Conservation (phyloP, 2,888 invertebrate species). For the Allophyes oxyacanthae region DNA sequence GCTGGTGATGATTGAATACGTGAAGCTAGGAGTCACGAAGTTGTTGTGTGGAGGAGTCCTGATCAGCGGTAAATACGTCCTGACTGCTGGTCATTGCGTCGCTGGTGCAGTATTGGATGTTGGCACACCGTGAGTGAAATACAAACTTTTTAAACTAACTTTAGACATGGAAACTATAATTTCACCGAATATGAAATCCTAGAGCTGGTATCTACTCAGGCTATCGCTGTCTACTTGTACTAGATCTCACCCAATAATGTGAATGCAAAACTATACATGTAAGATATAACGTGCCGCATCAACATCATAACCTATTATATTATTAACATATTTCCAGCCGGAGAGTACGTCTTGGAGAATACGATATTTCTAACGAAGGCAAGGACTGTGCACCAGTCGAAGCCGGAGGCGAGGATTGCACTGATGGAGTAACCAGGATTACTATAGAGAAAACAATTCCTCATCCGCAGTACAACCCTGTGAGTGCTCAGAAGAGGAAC, state of each 20-base stretch:
- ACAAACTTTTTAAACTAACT: not conserved
- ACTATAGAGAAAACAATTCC: slow-evolving; percentile 72
- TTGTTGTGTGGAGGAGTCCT: slow-evolving; percentile 80
- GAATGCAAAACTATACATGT: no score
- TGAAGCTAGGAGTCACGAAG: slow-evolving; percentile 51
- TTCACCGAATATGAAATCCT: no score
- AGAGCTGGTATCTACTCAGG: no score
- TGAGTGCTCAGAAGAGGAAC: slow-evolving; percentile 51
- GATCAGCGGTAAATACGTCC: slow-evolving; percentile 85
- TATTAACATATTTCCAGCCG: slow-evolving; percentile 20
- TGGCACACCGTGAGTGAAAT: slow-evolving; percentile 79
- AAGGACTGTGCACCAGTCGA: slow-evolving; percentile 75
- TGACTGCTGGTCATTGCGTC: slow-evolving; percentile 89
- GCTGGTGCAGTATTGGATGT: slow-evolving; percentile 69
- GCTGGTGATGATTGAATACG: slow-evolving; percentile 86
- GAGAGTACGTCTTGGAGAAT: slow-evolving; percentile 80
- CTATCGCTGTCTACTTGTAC: no score
- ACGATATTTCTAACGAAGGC: slow-evolving; percentile 72
- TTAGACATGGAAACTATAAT: not conserved
- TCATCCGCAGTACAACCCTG: slow-evolving; percentile 76
- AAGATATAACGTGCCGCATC: no score
- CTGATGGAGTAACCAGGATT: slow-evolving; percentile 72
- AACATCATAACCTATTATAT: no score
- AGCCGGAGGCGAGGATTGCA: slow-evolving; percentile 75
- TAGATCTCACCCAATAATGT: no score